Percentiles rank a stretch among this genome's conserved stretches.
Evolutionary conservation across 2,113 vertebrate genomes (phyloP).

Genomic region (Embiotoca jacksoni): DNA sequence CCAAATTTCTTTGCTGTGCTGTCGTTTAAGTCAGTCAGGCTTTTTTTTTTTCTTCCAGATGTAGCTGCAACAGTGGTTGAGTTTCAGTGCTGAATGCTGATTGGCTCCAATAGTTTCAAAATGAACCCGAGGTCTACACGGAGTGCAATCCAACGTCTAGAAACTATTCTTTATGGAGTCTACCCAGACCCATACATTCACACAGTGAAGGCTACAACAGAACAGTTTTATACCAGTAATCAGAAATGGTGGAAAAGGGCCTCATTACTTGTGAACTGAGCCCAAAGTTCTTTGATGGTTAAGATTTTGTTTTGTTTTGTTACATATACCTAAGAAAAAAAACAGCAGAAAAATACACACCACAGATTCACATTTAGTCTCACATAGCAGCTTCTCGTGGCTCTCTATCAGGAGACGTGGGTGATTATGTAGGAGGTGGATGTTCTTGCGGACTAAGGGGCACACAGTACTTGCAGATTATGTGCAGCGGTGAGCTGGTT

Average conservation of each 20-base stretch:
- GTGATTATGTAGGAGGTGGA: conserved; percentile 75
- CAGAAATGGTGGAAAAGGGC: not conserved
- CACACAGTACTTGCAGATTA: conserved; percentile 74
- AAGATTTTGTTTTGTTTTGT: conserved; percentile 25
- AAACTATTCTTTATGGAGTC: too few relatives aligned
- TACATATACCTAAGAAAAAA: conserved; percentile 25
- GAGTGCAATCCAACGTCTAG: too few relatives aligned
- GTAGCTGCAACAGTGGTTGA: too few relatives aligned
- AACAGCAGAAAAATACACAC: conserved; percentile 22
- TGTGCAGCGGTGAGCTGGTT: conserved; percentile 62
- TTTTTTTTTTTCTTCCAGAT: too few relatives aligned
- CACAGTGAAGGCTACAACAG: not conserved
- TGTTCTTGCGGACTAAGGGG: conserved; percentile 78
- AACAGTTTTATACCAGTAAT: not conserved
- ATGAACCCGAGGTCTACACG: too few relatives aligned
- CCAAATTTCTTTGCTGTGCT: too few relatives aligned
- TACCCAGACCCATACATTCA: too few relatives aligned
- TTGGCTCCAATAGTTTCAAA: too few relatives aligned
- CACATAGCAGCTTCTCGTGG: conserved; percentile 62
- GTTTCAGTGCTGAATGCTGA: too few relatives aligned
- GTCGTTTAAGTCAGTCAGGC: too few relatives aligned
- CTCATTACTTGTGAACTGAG: conserved; percentile 3
- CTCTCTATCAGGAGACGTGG: conserved; percentile 69
- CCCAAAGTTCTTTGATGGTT: conserved; percentile 14
- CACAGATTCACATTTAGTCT: conserved; percentile 57